These are phyloP conservation scores for Apodemus agrarius DNA, from an alignment of 2,797 vertebrate species.

Conservation along the genomic window DNA sequence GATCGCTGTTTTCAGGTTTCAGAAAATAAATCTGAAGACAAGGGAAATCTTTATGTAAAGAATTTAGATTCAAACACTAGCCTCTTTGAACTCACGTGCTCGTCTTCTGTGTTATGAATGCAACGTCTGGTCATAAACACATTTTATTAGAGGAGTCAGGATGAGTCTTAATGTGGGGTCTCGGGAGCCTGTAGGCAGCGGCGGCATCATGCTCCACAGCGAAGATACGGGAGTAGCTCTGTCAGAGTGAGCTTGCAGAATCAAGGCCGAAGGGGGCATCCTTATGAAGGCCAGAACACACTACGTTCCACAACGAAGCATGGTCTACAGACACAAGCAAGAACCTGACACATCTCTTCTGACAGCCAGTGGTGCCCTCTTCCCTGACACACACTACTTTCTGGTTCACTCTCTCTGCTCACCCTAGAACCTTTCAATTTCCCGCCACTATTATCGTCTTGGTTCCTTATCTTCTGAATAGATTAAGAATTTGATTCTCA, in stretches of 20 bases:
- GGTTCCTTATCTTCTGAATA: background rate
- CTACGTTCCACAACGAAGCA: background rate
- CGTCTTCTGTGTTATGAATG: background rate
- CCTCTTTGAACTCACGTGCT: slow-evolving; percentile 8
- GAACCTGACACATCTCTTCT: background rate
- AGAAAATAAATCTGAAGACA: slow-evolving; percentile 22
- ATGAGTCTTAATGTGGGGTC: background rate
- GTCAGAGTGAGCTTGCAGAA: background rate
- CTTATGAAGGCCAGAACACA: background rate
- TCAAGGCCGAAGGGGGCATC: slow-evolving; percentile 5
- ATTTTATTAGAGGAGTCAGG: background rate
- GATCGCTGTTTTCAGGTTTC: background rate
- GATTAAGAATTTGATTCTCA: slow-evolving; percentile 22
- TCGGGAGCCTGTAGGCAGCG: background rate
- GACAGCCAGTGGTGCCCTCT: background rate
- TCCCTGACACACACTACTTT: background rate
- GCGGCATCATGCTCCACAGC: background rate
- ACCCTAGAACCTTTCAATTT: background rate
- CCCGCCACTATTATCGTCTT: background rate
- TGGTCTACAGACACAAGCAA: background rate
- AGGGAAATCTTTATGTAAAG: slow-evolving; percentile 1
- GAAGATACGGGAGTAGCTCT: background rate
- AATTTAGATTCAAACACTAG: background rate
- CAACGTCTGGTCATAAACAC: background rate
- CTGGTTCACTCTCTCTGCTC: slow-evolving; percentile 1